Conservation (phyloP, 1,140 invertebrate species). For the Asbolus verrucosus region DNA sequence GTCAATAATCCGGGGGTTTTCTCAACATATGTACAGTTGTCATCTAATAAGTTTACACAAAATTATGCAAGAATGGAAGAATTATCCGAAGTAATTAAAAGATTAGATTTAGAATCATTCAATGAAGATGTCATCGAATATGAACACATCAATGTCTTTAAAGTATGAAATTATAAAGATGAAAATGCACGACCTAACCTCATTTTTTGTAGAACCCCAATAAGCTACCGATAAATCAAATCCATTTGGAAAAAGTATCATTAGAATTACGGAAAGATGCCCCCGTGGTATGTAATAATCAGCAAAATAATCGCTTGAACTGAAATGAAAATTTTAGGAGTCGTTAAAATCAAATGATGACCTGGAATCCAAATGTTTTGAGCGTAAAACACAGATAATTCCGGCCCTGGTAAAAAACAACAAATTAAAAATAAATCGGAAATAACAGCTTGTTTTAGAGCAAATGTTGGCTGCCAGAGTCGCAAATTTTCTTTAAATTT, state of each 20-base stretch:
- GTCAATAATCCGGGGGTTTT: conserved; percentile 9
- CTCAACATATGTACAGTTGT: no score
- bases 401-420: conserved; percentile 55
- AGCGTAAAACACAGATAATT: conserved; percentile 53
- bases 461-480: conserved; percentile 56
- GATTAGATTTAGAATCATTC: conserved; percentile 23
- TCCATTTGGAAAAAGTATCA: conserved; percentile 55
- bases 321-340: conserved; percentile 30
- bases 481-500: conserved; percentile 47
- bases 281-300: conserved; percentile 28
- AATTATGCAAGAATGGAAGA: conserved; percentile 31
- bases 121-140: conserved; percentile 43
- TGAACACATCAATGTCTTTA: conserved; percentile 51
- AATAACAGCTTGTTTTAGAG: conserved; percentile 50
- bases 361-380: conserved; percentile 48
- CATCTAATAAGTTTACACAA: conserved; percentile 1
- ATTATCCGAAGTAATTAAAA: conserved; percentile 41
- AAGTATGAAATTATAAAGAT: conserved; percentile 45
- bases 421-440: background rate
- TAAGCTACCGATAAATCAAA: conserved; percentile 59
- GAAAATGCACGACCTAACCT: conserved; percentile 12
- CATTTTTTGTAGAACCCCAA: conserved; percentile 57
- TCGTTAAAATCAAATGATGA: conserved; percentile 41
- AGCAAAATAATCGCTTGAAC: background rate
- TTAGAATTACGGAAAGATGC: conserved; percentile 45